Conservation (phyloP, 2,888 invertebrate species). For the Watsonalla cultraria region DNA sequence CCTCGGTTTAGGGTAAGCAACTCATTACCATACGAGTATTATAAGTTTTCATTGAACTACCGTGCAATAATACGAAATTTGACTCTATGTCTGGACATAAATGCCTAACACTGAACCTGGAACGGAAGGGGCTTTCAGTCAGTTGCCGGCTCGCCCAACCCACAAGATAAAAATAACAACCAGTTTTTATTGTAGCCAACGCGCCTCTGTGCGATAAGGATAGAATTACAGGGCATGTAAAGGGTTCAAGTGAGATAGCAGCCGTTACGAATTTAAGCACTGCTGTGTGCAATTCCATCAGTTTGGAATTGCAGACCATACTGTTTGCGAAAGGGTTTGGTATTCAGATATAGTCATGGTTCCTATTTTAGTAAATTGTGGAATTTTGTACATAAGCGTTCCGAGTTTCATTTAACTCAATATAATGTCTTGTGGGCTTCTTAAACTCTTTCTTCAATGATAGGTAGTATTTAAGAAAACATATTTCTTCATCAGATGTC, state of each 20-base stretch:
- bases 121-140: slow-evolving; percentile 67
- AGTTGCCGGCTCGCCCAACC: slow-evolving; percentile 61
- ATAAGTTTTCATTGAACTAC: background rate
- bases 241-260: slow-evolving; percentile 58
- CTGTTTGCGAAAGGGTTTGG: slow-evolving; percentile 20
- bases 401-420: too few species aligned
- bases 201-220: slow-evolving; percentile 65
- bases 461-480: too few species aligned
- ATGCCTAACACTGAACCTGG: slow-evolving; percentile 46
- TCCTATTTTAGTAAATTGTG: too few species aligned
- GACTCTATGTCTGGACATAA: slow-evolving; percentile 29
- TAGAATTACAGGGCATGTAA: slow-evolving; percentile 48
- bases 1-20: too few species aligned
- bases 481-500: too few species aligned
- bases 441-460: too few species aligned
- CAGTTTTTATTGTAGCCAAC: slow-evolving; percentile 72
- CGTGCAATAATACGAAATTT: slow-evolving; percentile 2
- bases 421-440: too few species aligned
- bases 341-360: slow-evolving; percentile 2
- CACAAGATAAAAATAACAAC: slow-evolving; percentile 76
- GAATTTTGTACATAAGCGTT: too few species aligned
- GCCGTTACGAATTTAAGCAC: slow-evolving; percentile 67
- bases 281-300: slow-evolving; percentile 64
- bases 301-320: slow-evolving; percentile 42
- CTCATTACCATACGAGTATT: background rate